Conservation (phyloP, 1,140 invertebrate species). For the Drosophila nannoptera region DNA sequence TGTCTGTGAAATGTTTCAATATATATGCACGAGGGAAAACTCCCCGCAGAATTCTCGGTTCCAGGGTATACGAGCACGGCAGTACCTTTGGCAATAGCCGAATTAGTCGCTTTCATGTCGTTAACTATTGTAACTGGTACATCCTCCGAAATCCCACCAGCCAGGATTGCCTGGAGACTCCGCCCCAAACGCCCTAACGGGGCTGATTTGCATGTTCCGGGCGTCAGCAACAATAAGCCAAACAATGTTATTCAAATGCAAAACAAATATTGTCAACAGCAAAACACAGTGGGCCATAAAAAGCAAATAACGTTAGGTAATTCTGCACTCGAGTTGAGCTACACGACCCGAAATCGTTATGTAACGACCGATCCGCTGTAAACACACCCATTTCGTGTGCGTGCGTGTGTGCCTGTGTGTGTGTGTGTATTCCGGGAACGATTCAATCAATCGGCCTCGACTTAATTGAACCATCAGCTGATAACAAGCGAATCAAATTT, state of each 20-base stretch:
- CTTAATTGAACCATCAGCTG: slow-evolving; percentile 33
- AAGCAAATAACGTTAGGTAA: slow-evolving; percentile 1
- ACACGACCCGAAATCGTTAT: neutral
- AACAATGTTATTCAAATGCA: slow-evolving; percentile 50
- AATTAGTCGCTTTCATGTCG: slow-evolving; percentile 73
- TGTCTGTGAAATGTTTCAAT: too few species aligned
- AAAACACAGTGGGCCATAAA: slow-evolving; percentile 23
- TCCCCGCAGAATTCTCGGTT: too few species aligned
- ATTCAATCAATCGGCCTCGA: slow-evolving; percentile 34
- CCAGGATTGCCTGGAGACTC: too few species aligned
- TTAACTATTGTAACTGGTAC: slow-evolving; percentile 76
- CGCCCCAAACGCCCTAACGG: neutral
- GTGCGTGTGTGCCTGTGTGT: neutral
- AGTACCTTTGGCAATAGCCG: slow-evolving; percentile 50
- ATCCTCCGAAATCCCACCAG: slow-evolving; percentile 34
- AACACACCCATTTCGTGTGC: neutral
- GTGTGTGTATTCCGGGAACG: slow-evolving; percentile 7
- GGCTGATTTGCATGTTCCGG: slow-evolving; percentile 41
- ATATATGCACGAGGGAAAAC: too few species aligned
- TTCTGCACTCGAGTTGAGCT: neutral
- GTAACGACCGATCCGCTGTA: slow-evolving; percentile 1
- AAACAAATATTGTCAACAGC: slow-evolving; percentile 45
- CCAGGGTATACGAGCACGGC: slow-evolving; percentile 6
- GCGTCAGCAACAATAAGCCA: slow-evolving; percentile 45
- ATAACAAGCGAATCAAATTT: slow-evolving; percentile 15